phyloP scores from a whole-genome alignment of 2,113 vertebrate species.

The Lota lota region DNA sequence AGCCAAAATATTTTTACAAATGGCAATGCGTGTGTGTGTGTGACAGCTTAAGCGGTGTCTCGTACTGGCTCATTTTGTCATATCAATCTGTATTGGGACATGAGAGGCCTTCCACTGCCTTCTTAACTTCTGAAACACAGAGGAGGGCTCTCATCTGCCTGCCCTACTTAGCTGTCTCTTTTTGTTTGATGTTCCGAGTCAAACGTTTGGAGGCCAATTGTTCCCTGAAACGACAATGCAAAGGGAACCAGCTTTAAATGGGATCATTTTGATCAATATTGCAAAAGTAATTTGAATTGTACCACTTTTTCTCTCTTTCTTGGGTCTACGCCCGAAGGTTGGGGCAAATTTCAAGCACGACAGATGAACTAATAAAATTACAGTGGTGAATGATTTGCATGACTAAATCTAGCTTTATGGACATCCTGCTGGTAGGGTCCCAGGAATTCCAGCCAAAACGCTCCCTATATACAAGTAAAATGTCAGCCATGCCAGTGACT shows the following conservation, averaged over 20 bases:
- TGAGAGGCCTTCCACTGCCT: conserved; percentile 4
- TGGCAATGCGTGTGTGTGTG: background rate
- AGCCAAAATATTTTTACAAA: background rate
- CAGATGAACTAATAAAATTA: background rate
- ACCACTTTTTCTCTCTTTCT: background rate
- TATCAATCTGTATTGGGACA: background rate
- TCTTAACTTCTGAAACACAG: background rate
- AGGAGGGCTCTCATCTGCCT: background rate
- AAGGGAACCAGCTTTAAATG: background rate
- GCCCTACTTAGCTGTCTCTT: background rate
- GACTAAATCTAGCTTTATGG: too few species aligned
- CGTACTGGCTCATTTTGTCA: background rate
- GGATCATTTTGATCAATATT: background rate
- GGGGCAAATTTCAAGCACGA: background rate
- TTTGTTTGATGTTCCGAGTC: background rate
- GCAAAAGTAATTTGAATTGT: background rate
- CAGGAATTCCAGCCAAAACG: too few species aligned
- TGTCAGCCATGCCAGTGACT: too few species aligned
- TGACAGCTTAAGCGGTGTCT: background rate
- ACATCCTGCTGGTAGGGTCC: too few species aligned
- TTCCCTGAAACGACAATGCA: conserved; percentile 1
- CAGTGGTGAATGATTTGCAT: too few species aligned
- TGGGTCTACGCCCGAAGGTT: background rate
- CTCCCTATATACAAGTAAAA: too few species aligned
- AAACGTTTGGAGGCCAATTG: background rate